Conservation (phyloP, 1,140 invertebrate species). For the Drosophila pachea region DNA sequence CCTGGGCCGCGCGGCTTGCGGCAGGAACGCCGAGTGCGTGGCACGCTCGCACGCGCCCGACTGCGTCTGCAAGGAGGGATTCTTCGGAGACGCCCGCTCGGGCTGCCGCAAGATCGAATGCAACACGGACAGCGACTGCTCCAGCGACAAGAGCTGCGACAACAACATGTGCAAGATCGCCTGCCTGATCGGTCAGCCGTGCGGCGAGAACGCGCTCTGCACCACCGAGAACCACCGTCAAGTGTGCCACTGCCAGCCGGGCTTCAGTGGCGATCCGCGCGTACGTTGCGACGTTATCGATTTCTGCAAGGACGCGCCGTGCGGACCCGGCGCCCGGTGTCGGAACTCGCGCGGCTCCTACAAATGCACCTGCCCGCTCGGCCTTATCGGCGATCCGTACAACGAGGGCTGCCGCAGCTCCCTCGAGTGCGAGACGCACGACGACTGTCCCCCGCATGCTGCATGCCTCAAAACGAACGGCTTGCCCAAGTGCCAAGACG, state of each 20-base stretch:
- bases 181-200: constrained; percentile 88
- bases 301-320: constrained; percentile 88
- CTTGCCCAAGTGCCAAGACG: constrained; percentile 88
- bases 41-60: constrained; percentile 85
- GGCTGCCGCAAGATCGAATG: constrained; percentile 90
- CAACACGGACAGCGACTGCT: constrained; percentile 84
- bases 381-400: constrained; percentile 90
- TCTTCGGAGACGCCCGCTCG: constrained; percentile 87
- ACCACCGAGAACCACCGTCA: constrained; percentile 87
- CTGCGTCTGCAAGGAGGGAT: constrained; percentile 88
- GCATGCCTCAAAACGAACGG: constrained; percentile 85
- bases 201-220: constrained; percentile 90
- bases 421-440: constrained; percentile 87
- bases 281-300: constrained; percentile 87
- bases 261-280: constrained; percentile 88
- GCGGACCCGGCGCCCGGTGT: constrained; percentile 90
- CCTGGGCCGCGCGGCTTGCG: constrained; percentile 85
- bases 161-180: constrained; percentile 90
- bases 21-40: constrained; percentile 88
- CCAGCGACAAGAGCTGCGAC: constrained; percentile 89
- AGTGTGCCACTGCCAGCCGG: constrained; percentile 90
- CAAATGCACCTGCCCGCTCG: constrained; percentile 87
- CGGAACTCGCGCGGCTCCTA: constrained; percentile 89
- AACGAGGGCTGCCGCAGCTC: constrained; percentile 87
- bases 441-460: constrained; percentile 88